Percentiles rank a stretch among this genome's conserved stretches.
Evolutionary conservation across 1,140 invertebrate species (phyloP).

Genomic region (Drosophila teissieri): DNA sequence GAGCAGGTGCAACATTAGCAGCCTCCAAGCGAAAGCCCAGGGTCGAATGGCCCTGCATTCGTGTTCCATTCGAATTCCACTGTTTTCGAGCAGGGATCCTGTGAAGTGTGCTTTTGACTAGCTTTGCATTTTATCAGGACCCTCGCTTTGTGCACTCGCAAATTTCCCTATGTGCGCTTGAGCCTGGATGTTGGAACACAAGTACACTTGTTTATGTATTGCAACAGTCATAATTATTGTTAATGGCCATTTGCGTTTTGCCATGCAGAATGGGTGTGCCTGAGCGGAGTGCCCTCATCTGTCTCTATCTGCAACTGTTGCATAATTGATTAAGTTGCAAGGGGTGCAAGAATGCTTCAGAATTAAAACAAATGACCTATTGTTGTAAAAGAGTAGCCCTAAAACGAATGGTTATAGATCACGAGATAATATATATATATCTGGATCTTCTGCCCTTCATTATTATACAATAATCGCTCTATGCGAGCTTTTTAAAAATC

Average conservation of each 20-base stretch:
- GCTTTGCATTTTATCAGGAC: slow-evolving; percentile 48
- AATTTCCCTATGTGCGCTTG: background rate
- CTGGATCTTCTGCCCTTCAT: no score
- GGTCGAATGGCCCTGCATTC: slow-evolving; percentile 35
- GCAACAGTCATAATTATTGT: slow-evolving; percentile 80
- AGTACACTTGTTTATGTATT: slow-evolving; percentile 75
- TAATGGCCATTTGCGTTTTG: slow-evolving; percentile 64
- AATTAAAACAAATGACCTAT: background rate
- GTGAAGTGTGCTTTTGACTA: slow-evolving; percentile 40
- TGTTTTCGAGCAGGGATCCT: slow-evolving; percentile 8
- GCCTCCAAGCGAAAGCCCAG: slow-evolving; percentile 17
- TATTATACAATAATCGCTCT: no score
- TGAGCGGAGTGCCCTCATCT: slow-evolving; percentile 16
- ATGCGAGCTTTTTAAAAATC: no score
- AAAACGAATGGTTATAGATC: background rate
- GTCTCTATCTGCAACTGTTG: slow-evolving; percentile 3
- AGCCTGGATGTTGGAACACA: slow-evolving; percentile 37
- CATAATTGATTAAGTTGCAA: slow-evolving; percentile 22
- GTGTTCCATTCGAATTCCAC: slow-evolving; percentile 45
- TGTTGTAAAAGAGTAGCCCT: background rate
- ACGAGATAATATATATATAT: no score
- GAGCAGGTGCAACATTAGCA: slow-evolving; percentile 39
- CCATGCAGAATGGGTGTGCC: background rate
- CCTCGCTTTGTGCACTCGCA: background rate
- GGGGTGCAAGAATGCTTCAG: background rate